These are phyloP conservation scores for Pseudeuparius sepicola DNA, from an alignment of 2,888 invertebrate species.

Conservation along the genomic window DNA sequence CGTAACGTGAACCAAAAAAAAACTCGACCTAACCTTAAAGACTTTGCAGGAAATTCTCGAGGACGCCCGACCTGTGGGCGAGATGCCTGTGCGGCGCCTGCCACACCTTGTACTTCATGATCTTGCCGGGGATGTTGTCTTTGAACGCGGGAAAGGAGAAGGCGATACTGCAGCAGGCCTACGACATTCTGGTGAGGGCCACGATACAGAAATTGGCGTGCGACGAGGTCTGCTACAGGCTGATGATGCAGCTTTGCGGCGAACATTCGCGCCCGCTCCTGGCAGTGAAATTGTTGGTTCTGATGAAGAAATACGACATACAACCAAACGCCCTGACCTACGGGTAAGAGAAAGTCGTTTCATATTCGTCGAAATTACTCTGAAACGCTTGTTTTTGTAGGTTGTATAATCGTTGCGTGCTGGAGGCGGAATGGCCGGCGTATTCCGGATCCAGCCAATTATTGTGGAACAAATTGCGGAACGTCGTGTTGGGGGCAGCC, in stretches of 20 bases:
- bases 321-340: constrained; percentile 98
- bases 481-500: constrained; percentile 84
- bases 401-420: constrained; percentile 67
- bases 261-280: constrained; percentile 87
- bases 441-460: constrained; percentile 64
- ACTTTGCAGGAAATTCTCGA: constrained; percentile 33
- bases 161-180: constrained; percentile 67
- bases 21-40: too few relatives aligned
- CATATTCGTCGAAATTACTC: too few relatives aligned
- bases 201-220: constrained; percentile 77
- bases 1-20: too few relatives aligned
- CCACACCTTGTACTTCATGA: constrained; percentile 92
- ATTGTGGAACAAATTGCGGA: constrained; percentile 88
- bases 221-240: constrained; percentile 96
- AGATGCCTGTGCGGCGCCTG: constrained; percentile 80
- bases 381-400: constrained; percentile 23
- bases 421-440: constrained; percentile 89
- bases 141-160: constrained; percentile 64
- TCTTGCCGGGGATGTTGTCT: constrained; percentile 78
- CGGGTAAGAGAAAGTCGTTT: too few relatives aligned
- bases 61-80: constrained; percentile 79
- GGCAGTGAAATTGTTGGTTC: constrained; percentile 82
- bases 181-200: constrained; percentile 78
- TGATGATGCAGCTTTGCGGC: constrained; percentile 98
- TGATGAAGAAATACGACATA: constrained; percentile 88